Evolutionary conservation across 64 coral and sea anemone species (phyloP).

Genomic region (Astreopora myriophthalma): DNA sequence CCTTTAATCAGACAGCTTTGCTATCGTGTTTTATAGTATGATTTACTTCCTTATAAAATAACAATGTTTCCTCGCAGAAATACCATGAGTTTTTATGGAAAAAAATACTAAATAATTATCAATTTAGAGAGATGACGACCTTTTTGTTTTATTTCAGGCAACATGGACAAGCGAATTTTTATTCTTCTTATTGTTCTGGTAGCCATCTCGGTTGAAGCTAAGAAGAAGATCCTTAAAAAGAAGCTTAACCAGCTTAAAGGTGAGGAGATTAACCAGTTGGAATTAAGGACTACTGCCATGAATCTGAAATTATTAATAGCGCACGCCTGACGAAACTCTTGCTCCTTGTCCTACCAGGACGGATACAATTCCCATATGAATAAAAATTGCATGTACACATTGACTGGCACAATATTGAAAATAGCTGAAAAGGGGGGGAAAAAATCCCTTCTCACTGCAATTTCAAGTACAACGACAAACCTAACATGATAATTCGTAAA

Average conservation of each 20-base stretch:
- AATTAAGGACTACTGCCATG: neutral
- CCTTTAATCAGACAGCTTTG: neutral
- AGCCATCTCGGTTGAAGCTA: conserved; percentile 67
- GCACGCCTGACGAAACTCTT: neutral
- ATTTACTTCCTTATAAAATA: neutral
- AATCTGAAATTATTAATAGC: neutral
- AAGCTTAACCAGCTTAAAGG: conserved; percentile 57
- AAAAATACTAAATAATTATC: neutral
- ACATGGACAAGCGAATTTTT: conserved; percentile 69
- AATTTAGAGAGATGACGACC: neutral
- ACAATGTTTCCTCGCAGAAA: too few relatives aligned
- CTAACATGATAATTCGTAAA: neutral
- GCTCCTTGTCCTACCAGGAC: neutral
- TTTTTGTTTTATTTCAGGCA: conserved; percentile 29
- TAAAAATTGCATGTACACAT: neutral
- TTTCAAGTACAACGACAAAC: neutral
- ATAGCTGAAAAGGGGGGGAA: neutral
- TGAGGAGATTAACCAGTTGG: neutral
- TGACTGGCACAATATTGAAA: neutral
- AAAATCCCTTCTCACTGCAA: too few relatives aligned
- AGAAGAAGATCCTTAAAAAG: conserved; percentile 47
- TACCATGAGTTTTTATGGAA: too few relatives aligned
- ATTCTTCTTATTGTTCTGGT: conserved; percentile 51
- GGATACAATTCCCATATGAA: neutral
- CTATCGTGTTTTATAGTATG: neutral